Evolutionary conservation across 1,140 invertebrate species (phyloP), one percentile per base, ranked within the genome.

Genomic region (Euura lappo): DNA sequence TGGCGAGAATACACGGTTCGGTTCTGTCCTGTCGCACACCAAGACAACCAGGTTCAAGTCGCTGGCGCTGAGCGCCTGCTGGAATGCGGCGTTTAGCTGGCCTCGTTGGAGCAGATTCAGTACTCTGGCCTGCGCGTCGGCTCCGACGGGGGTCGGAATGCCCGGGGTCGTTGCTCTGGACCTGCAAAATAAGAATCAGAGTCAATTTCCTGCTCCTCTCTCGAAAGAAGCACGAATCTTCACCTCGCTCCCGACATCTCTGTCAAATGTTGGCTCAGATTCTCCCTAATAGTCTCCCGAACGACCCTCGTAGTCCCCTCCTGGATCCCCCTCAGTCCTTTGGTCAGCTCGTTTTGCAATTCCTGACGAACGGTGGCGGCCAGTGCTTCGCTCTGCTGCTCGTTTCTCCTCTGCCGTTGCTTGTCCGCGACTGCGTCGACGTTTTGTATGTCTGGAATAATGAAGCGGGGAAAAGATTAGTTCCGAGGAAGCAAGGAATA

Each of bases 51-150:
- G 87, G 72, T 91, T 90, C 42, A 98, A 89, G 88, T 98, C 96
- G 64, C 94, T 93, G 8, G 95, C 94, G 71, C 92, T 93, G 68
- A 99, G 86, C 43, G 96, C 97, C 88, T 96, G 90, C 84, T 97
- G 95, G 85, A 98, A 97, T 10, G 96, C 96, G 68, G 93, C 91
- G 86, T 96, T 96, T 2, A 94, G 88, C 81, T 96, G 93, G 3
- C 94, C 94, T 75, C 92, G 90, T 46, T 90, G 86, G 28, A 97
- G 85, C n/a, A 95, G 86, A 43, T 93, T 90, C 76, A 93, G 89
- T 67, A 97, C 92, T 76, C 93, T 92, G n/a, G 91, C 88, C 79
- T 93, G 90, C 44, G 80, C 80, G 72, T 87, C 87, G 1, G 83
- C 86, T 8, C 80, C 79, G n/a, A 78, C 76, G 13, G 85, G 72